These are phyloP conservation scores for Aplysina aerophoba DNA, from an alignment of 37 sponge, comb jelly and placozoan genomes.

Conservation along the genomic window DNA sequence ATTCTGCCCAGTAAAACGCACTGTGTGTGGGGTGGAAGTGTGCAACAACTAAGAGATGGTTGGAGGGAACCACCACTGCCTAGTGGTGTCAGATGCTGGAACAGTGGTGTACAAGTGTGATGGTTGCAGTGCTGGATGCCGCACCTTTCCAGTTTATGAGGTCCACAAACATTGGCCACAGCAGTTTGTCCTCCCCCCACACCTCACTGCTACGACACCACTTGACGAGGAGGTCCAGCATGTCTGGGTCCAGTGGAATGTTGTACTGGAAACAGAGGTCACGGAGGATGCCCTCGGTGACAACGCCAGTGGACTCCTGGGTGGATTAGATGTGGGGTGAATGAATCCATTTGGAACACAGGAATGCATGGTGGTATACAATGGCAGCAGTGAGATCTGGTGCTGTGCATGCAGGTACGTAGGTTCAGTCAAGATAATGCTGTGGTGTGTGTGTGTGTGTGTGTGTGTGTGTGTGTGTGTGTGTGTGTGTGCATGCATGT, in stretches of 20 bases:
- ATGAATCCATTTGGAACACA: too few species aligned
- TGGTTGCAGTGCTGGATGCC: too few species aligned
- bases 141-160: conserved; percentile 90
- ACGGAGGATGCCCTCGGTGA: conserved; percentile 51
- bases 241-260: conserved; percentile 86
- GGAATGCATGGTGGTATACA: background rate
- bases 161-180: conserved; percentile 65
- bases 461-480: background rate
- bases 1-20: too few species aligned
- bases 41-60: too few species aligned
- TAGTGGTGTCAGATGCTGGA: too few species aligned
- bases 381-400: background rate
- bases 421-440: background rate
- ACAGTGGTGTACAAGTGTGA: too few species aligned
- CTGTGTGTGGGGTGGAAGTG: too few species aligned
- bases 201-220: conserved; percentile 73
- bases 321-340: background rate
- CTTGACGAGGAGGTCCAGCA: conserved; percentile 74
- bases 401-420: background rate
- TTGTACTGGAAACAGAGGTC: conserved; percentile 80
- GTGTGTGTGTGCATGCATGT: too few species aligned
- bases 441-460: background rate
- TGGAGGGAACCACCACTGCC: too few species aligned
- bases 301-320: conserved; percentile 54
- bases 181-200: conserved; percentile 27